Base-by-base conservation (phyloP, 2,888 invertebrate genomes). In the Diarsia mendica region DNA sequence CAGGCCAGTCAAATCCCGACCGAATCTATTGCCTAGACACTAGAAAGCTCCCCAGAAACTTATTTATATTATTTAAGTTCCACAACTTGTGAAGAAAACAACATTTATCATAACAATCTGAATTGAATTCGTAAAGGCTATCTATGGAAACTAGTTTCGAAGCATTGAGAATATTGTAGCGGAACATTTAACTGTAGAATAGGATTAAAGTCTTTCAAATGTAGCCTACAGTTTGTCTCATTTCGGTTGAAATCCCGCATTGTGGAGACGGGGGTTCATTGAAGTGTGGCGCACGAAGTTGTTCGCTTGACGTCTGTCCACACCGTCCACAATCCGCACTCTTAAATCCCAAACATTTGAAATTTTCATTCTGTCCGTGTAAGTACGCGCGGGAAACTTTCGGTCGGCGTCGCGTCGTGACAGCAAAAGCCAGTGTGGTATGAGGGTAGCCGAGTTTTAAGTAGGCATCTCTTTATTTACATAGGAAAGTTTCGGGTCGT, bases 301-400 rank as follows among this genome's bases (percentile, higher is more conserved):
- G 82, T 77, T 65, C 39, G 55, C 69, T 80, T 85, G 80, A 85
- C 85, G 83, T 77, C 85, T 88, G 91, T 88, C 87, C 84, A 71
- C 87, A 88, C 85, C 88, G 90, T 88, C 88, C 85, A 72, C 87
- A 88, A 83, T 66, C 77, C 63, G 77, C 63, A 83, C 78, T 88
- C 85, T 88, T 87, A 87, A 90, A 91, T 89, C 87, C 89, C 74
- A 84, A 81, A 89, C 88, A 89, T 90, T 91, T 89, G 82, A 89
- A 91, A 90, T 89, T 88, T 90, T 88, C 90, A 90, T 90, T 90
- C 86, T 86, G 76, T 65, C 71, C 76, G 79, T 81, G 84, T 83
- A 87, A 88, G 75, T 73, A 75, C 86, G n/a, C n/a, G n/a, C n/a
- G 84, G 77, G 73, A 72, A 87, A 91, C 89, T 89, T 91, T 90